Evolutionary conservation across 1,140 invertebrate genomes (phyloP).

Genomic region (Macrobrachium nipponense): DNA sequence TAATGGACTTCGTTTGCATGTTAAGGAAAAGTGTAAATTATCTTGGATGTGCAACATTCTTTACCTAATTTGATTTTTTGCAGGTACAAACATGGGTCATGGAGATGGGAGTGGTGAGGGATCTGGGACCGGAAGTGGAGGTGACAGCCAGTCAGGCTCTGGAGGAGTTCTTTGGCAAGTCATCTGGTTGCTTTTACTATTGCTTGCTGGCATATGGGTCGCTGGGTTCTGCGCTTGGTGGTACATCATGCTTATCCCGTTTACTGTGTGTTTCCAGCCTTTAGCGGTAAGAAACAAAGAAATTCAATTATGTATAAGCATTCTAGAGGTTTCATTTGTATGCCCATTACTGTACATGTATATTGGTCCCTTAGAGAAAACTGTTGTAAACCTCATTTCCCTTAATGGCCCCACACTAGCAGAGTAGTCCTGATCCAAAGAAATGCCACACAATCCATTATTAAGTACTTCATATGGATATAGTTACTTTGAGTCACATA

Average conservation of each 20-base stretch:
- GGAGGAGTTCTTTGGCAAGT: slow-evolving; percentile 59
- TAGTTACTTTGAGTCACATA: too few relatives aligned
- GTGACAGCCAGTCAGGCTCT: slow-evolving; percentile 26
- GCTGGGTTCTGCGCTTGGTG: slow-evolving; percentile 61
- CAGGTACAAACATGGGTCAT: slow-evolving; percentile 26
- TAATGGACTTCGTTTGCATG: too few relatives aligned
- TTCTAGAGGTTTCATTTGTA: not conserved
- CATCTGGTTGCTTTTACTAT: slow-evolving; percentile 57
- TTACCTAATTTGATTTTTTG: not conserved
- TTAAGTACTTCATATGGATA: too few relatives aligned
- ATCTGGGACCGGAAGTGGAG: slow-evolving; percentile 1
- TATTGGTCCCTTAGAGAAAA: too few relatives aligned
- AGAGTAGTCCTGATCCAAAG: too few relatives aligned
- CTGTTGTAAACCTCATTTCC: too few relatives aligned
- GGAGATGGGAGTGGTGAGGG: slow-evolving; percentile 37
- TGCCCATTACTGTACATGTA: too few relatives aligned
- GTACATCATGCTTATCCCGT: slow-evolving; percentile 61
- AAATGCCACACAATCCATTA: too few relatives aligned
- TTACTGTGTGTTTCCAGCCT: slow-evolving; percentile 55
- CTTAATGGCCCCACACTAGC: too few relatives aligned
- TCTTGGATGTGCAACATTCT: not conserved
- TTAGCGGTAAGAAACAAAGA: slow-evolving; percentile 44
- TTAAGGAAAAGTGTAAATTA: too few relatives aligned
- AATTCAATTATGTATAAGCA: not conserved
- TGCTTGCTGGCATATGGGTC: slow-evolving; percentile 56